phyloP scores from a whole-genome alignment of 1,140 invertebrate species.

The Cydia strobilella region DNA sequence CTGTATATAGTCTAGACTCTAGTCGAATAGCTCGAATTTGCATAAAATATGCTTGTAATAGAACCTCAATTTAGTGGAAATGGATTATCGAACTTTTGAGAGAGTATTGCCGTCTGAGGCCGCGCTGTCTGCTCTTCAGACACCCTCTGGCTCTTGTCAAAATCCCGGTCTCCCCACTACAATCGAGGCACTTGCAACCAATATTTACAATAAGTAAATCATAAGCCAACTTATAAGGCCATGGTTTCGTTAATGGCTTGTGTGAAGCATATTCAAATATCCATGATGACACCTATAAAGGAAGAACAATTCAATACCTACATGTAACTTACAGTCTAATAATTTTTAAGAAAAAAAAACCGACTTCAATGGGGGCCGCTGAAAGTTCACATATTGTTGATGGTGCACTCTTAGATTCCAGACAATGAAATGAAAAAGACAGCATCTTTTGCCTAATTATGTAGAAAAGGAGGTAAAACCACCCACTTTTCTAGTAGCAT shows the following conservation, averaged over 20 bases:
- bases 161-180: background rate
- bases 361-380: no score
- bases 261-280: background rate
- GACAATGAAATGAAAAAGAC: no score
- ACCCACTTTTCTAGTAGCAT: no score
- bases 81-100: background rate
- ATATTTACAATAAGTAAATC: background rate
- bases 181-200: background rate
- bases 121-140: slow-evolving; percentile 23
- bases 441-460: no score
- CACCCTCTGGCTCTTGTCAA: slow-evolving; percentile 17
- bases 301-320: background rate
- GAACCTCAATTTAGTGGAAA: background rate
- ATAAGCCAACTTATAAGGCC: no score
- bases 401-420: no score
- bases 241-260: background rate
- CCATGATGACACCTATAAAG: background rate
- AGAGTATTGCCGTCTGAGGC: slow-evolving; percentile 2
- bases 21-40: background rate
- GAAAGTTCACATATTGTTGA: no score
- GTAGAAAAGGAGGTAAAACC: no score
- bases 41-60: background rate
- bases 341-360: no score
- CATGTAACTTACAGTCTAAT: background rate
- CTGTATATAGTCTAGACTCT: no score